phyloP scores from a whole-genome alignment of 2,888 invertebrate genomes.

The Phania funesta region DNA sequence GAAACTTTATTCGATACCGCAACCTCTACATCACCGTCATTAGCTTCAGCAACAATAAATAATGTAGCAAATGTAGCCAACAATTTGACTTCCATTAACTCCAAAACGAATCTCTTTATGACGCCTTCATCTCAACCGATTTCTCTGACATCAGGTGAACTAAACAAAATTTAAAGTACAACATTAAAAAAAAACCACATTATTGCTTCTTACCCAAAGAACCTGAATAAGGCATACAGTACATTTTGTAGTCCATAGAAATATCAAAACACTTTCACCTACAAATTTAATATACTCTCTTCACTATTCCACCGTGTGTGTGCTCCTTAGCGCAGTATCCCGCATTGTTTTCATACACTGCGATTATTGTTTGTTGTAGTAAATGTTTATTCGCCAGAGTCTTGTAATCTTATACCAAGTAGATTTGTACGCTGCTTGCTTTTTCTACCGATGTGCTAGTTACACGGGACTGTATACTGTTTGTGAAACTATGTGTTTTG shows the following conservation, averaged over 20 bases:
- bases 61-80: conserved; percentile 51
- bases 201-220: conserved; percentile 15
- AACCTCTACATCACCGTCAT: conserved; percentile 66
- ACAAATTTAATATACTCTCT: conserved; percentile 12
- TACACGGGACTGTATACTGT: neutral
- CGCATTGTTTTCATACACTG: conserved; percentile 23
- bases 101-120: conserved; percentile 61
- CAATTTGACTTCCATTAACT: conserved; percentile 60
- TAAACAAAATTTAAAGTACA: conserved; percentile 34
- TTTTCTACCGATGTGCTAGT: neutral
- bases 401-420: neutral
- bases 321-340: conserved; percentile 16
- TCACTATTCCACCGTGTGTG: conserved; percentile 22
- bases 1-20: conserved; percentile 58
- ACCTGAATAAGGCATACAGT: conserved; percentile 2
- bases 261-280: conserved; percentile 30
- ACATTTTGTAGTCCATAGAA: conserved; percentile 17
- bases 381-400: neutral
- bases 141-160: conserved; percentile 71
- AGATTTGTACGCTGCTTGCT: conserved; percentile 36
- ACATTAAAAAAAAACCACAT: neutral
- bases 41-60: conserved; percentile 68
- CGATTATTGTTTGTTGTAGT: conserved; percentile 35
- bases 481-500: neutral
- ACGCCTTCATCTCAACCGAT: conserved; percentile 52